Conservation (phyloP, 1,140 invertebrate species). For the Sarcophaga bullata region DNA sequence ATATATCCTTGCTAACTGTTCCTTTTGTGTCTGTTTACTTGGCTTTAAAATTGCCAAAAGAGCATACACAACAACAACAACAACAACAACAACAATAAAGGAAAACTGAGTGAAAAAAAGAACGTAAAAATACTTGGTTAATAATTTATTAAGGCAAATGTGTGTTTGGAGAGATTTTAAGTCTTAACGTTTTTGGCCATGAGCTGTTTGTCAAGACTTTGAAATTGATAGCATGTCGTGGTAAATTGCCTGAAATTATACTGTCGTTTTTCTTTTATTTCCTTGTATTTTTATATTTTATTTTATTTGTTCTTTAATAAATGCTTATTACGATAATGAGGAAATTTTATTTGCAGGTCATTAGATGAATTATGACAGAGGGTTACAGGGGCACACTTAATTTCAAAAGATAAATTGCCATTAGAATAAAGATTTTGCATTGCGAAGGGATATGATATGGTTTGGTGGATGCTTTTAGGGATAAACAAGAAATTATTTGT, state of each 20-base stretch:
- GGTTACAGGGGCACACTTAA: no score
- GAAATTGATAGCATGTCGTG: not conserved
- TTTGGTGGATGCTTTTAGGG: no score
- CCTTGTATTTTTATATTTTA: not conserved
- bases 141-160: conserved; percentile 47
- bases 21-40: not conserved
- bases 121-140: conserved; percentile 23
- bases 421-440: not conserved
- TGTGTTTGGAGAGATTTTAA: conserved; percentile 44
- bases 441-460: no score
- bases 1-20: not conserved
- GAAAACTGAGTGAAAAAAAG: not conserved
- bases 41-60: not conserved
- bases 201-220: not conserved
- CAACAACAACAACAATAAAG: not conserved
- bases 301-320: conserved; percentile 21
- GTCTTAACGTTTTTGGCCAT: not conserved
- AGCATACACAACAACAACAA: not conserved
- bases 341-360: conserved; percentile 43
- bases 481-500: no score
- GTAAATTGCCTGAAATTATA: not conserved
- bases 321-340: not conserved
- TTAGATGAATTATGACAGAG: not conserved
- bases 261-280: not conserved
- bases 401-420: not conserved